phyloP scores from a whole-genome alignment of 2,113 vertebrate species.

The Bufo bufo region DNA sequence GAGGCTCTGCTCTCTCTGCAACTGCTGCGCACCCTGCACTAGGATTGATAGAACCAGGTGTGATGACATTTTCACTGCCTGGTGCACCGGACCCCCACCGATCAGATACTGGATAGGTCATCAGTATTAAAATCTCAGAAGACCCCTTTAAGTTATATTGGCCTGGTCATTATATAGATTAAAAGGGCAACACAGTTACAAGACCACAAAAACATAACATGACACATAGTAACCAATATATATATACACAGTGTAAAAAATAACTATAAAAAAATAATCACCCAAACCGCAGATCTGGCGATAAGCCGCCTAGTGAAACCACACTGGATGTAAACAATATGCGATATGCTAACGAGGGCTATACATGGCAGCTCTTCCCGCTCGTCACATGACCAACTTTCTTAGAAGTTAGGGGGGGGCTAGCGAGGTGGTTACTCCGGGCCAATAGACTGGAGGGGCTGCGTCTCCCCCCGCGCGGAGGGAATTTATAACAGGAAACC shows the following conservation, averaged over 20 bases:
- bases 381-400: slow-evolving; percentile 65
- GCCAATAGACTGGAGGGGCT: not conserved
- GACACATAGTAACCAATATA: not conserved
- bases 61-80: no score
- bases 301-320: not conserved
- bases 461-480: not conserved
- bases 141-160: not conserved
- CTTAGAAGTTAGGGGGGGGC: slow-evolving; percentile 40
- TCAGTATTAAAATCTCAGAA: no score
- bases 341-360: slow-evolving; percentile 65
- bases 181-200: not conserved
- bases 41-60: no score
- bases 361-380: slow-evolving; percentile 60
- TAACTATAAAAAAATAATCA: not conserved
- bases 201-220: not conserved
- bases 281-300: not conserved
- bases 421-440: not conserved
- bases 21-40: no score
- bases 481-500: slow-evolving; percentile 36
- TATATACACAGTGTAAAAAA: not conserved
- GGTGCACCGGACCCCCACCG: no score
- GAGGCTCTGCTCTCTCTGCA: no score
- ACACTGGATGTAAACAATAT: slow-evolving; percentile 28
- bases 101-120: no score
- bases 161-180: not conserved